phyloP scores from a whole-genome alignment of 2,888 invertebrate genomes.

The Stenichneumon culpator region DNA sequence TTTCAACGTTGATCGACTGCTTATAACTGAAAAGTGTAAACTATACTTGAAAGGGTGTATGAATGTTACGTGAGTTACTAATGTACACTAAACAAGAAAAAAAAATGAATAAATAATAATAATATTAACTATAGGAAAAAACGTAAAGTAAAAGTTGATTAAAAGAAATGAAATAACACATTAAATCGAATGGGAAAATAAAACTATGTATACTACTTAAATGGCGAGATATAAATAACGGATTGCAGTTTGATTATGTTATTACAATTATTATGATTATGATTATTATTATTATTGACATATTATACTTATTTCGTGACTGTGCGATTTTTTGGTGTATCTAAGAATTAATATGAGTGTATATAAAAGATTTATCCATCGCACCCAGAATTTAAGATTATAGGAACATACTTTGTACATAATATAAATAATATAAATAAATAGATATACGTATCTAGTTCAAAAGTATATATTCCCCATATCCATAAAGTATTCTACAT shows the following conservation, averaged over 20 bases:
- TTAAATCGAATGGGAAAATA: slow-evolving; percentile 67
- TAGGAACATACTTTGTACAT: slow-evolving; percentile 81
- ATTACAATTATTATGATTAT: slow-evolving; percentile 61
- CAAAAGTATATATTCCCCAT: slow-evolving; percentile 61
- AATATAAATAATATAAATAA: slow-evolving; percentile 82
- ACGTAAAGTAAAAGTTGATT: slow-evolving; percentile 53
- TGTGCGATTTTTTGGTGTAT: slow-evolving; percentile 80
- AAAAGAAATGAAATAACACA: slow-evolving; percentile 67
- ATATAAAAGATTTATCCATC: slow-evolving; percentile 81
- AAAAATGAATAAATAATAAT: slow-evolving; percentile 66
- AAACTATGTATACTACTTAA: slow-evolving; percentile 73
- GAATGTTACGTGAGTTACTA: slow-evolving; percentile 74
- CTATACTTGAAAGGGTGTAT: slow-evolving; percentile 74
- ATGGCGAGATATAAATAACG: slow-evolving; percentile 69
- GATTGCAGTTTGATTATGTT: slow-evolving; percentile 68
- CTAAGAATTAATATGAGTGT: slow-evolving; percentile 81
- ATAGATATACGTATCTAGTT: slow-evolving; percentile 80
- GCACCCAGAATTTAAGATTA: slow-evolving; percentile 78
- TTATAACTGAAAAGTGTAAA: slow-evolving; percentile 58
- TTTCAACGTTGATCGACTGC: slow-evolving; percentile 72
- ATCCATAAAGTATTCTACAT: background rate
- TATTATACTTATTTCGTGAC: slow-evolving; percentile 72
- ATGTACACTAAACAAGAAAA: slow-evolving; percentile 71
- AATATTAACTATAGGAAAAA: slow-evolving; percentile 51
- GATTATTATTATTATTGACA: slow-evolving; percentile 61